Evolutionary conservation across 2,113 vertebrate genomes (phyloP), one percentile per base, ranked within the genome.

Genomic region (Malurus alboscapulatus): DNA sequence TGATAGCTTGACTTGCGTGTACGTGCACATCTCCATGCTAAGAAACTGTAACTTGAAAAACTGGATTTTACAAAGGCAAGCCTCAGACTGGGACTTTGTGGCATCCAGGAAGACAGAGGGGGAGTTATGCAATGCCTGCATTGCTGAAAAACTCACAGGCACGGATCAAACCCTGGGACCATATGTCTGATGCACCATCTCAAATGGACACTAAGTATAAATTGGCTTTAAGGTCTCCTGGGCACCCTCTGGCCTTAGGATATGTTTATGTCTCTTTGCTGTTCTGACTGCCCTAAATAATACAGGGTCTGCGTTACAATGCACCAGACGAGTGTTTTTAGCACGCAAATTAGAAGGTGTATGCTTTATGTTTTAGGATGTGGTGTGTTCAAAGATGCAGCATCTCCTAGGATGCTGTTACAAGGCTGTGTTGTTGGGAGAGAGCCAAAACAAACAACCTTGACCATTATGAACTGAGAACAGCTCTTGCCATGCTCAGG

Each of bases 281-380:
- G n/a, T 61, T 93, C 42, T 45, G 57, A 53, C 27, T 84, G 87
- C 40, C 42, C 68, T 62, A 78, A 87, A 89, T 87, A 91, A 81
- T 40, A 71, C 14, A 87, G 40, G 8, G 21, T 6, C 87, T 87
- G 27, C 21, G 15, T 84, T 90, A n/a, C 50, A 83, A 69, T 25
- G 22, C 54, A 80, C 32, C 68, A 74, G 62, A 57, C 0, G 12
- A 27, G 38, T 76, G 63, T 25, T 80, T 93, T 93, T 83, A 76
- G 86, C 42, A 61, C 36, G 45, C 50, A 90, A 92, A 93, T 93
- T 92, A 80, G 84, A 94, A 88, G 34, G 40, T 81, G 50, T 67
- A 22, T 12, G 18, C 59, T 87, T 36, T 54, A 44, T 40, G 32
- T 48, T 91, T 65, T 73, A 72, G 78, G 74, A 92, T 82, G 66